These are phyloP conservation scores for Fabriciana adippe DNA, from an alignment of 2,888 invertebrate genomes.

Conservation along the genomic window DNA sequence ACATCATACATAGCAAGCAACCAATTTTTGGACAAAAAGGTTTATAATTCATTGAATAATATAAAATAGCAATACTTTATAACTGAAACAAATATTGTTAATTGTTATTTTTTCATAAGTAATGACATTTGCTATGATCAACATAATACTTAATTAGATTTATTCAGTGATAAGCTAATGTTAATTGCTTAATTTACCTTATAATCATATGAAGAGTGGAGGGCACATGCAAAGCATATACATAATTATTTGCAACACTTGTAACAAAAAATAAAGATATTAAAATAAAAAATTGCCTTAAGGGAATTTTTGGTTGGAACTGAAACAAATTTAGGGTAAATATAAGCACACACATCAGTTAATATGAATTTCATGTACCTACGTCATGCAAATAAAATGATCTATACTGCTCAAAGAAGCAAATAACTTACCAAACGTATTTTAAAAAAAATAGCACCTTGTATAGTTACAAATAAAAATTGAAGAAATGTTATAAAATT, in stretches of 20 bases:
- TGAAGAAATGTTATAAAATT: conserved; percentile 74
- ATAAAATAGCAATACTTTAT: no score
- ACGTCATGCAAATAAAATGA: not conserved
- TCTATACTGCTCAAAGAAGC: not conserved
- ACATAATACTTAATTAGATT: not conserved
- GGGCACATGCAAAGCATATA: conserved; percentile 75
- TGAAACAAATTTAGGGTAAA: conserved; percentile 52
- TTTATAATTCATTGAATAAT: no score
- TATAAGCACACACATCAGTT: not conserved
- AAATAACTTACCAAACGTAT: conserved; percentile 53
- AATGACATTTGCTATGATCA: no score
- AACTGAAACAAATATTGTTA: no score
- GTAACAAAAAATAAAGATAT: conserved; percentile 72
- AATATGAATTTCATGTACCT: no score
- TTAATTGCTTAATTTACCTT: conserved; percentile 56
- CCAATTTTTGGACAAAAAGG: no score
- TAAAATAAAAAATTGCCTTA: conserved; percentile 66
- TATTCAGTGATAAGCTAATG: not conserved
- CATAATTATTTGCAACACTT: conserved; percentile 76
- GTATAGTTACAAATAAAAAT: conserved; percentile 65
- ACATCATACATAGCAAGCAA: not conserved
- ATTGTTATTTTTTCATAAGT: no score
- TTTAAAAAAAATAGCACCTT: conserved; percentile 57
- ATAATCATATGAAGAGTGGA: conserved; percentile 78
- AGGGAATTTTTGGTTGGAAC: conserved; percentile 69